phyloP scores from a whole-genome alignment of 2,113 vertebrate genomes.

The Choloepus hoffmanni region DNA sequence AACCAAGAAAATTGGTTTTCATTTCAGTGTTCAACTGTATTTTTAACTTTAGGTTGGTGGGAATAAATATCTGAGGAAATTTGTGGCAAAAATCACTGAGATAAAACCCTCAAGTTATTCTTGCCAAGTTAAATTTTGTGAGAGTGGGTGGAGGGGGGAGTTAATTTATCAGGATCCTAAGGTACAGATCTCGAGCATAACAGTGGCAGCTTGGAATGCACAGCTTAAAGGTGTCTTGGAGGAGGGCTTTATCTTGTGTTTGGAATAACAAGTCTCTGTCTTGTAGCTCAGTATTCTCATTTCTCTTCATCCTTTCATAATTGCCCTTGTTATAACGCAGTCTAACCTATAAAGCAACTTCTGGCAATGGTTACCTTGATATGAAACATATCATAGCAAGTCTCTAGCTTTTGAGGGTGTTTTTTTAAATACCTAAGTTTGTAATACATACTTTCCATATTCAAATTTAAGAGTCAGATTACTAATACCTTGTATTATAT shows the following conservation, averaged over 20 bases:
- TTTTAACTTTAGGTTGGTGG: slow-evolving; percentile 49
- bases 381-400: background rate
- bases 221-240: background rate
- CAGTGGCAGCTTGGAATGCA: background rate
- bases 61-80: slow-evolving; percentile 45
- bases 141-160: background rate
- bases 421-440: background rate
- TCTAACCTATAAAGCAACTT: background rate
- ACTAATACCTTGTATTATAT: background rate
- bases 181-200: background rate
- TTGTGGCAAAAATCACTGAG: background rate
- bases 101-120: background rate
- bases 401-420: background rate
- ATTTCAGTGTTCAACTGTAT: slow-evolving; percentile 47
- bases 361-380: background rate
- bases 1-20: slow-evolving; percentile 36
- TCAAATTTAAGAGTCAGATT: slow-evolving; percentile 11
- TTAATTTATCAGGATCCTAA: background rate
- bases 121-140: slow-evolving; percentile 9
- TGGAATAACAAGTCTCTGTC: background rate
- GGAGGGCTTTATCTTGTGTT: background rate
- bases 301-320: background rate
- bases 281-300: background rate
- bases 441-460: background rate
- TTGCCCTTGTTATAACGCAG: background rate